phyloP scores from a whole-genome alignment of 2,113 vertebrate genomes.

The Vicugna pacos region DNA sequence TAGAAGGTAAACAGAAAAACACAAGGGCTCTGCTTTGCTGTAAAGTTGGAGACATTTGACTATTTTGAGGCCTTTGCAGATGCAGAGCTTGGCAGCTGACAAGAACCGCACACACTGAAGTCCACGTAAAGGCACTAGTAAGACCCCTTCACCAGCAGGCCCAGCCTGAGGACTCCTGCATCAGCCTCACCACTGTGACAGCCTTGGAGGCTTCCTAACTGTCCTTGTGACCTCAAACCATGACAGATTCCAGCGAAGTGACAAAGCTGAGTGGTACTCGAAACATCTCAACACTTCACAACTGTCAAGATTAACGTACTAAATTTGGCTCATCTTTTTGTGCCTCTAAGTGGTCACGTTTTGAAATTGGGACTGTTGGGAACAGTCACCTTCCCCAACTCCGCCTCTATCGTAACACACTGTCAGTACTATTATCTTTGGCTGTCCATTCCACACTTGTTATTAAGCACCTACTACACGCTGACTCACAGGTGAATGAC shows the following conservation, averaged over 20 bases:
- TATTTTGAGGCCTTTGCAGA: conserved; percentile 21
- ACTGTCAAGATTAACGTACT: background rate
- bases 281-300: background rate
- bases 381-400: background rate
- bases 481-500: background rate
- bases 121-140: background rate
- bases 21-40: conserved; percentile 38
- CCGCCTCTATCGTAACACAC: background rate
- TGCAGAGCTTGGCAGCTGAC: background rate
- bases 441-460: background rate
- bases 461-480: background rate
- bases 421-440: background rate
- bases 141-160: background rate
- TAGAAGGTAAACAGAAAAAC: conserved; percentile 64
- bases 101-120: background rate
- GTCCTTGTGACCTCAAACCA: background rate
- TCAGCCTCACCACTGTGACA: background rate
- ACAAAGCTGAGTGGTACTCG: background rate
- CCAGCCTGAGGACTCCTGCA: background rate
- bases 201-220: background rate
- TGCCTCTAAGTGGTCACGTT: background rate
- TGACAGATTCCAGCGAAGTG: background rate
- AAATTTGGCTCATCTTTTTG: background rate
- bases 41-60: conserved; percentile 54
- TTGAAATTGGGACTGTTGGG: background rate